Percentiles rank a stretch among this genome's conserved stretches.
phyloP scores from a whole-genome alignment of 2,888 invertebrate species.

The Shargacucullia verbasci region DNA sequence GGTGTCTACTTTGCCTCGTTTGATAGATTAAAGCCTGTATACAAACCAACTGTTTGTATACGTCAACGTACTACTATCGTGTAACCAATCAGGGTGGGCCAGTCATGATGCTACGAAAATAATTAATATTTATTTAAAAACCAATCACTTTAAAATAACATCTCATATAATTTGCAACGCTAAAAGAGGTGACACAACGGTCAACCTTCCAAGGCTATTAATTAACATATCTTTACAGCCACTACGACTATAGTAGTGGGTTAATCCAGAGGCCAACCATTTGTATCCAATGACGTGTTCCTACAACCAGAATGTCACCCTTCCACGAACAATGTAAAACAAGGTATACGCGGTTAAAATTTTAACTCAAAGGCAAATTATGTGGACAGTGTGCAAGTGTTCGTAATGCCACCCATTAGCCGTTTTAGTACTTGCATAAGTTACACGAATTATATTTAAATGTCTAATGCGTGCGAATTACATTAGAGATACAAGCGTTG shows the following conservation, averaged over 20 bases:
- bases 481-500: slow-evolving; percentile 76
- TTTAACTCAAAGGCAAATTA: slow-evolving; percentile 53
- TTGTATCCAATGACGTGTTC: slow-evolving; percentile 42
- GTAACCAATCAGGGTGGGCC: no score
- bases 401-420: slow-evolving; percentile 71
- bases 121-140: no score
- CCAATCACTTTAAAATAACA: no score
- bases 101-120: no score
- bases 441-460: slow-evolving; percentile 83
- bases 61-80: no score
- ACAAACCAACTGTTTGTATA: no score
- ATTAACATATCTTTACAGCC: slow-evolving; percentile 32
- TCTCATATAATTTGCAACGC: no score
- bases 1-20: no score
- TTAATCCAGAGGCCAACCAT: slow-evolving; percentile 27
- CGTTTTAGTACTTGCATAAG: slow-evolving; percentile 75
- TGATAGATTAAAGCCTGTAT: no score
- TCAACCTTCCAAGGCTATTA: background rate
- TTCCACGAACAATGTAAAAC: slow-evolving; percentile 49
- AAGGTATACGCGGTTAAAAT: slow-evolving; percentile 52
- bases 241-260: slow-evolving; percentile 27
- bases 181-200: background rate
- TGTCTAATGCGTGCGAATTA: slow-evolving; percentile 77
- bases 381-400: slow-evolving; percentile 56
- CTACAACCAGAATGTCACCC: slow-evolving; percentile 27